Base-by-base conservation (phyloP, 2,113 vertebrate genomes). In the Megalops atlanticus region DNA sequence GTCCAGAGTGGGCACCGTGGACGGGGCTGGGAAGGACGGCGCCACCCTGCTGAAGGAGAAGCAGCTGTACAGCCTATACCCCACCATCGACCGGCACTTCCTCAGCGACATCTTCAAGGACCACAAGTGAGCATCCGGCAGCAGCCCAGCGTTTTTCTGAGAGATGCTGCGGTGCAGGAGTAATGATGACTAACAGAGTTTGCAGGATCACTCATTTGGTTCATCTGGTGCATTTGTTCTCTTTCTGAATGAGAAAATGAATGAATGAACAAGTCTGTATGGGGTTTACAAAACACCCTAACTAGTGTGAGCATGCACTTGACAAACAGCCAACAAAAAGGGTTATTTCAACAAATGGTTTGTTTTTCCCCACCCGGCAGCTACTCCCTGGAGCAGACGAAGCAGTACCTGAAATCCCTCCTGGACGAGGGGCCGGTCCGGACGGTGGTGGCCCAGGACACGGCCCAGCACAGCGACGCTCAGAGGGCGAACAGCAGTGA, bases 71-170 rank as follows among this genome's bases (percentile, higher is more conserved):
- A 87, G 94, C 74, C 91, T 95, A 82, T 99, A 98, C 88, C 98
- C 98, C 83, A 89, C 92, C 80, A 96, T 99, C 80, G 96, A 96
- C 91, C 92, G 92, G 16, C 96, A 94, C 88, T 97, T 99, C 83
- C 95, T 99, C 81, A 91, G 92, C 88, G 98, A 98, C 85, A 93
- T 99, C 90, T 98, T 98, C 92, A 95, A 93, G 92, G 96, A 98
- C 84, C 91, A 99, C 94, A 97, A 97, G 98, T 99, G 89, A 95
- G 96, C 73, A 41, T 36, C 64, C 21, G 36, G 21, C 4, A 21
- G 12, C 16, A 35, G 27, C 27, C 14, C 12, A 36, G 52, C 8
- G 35, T 58, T 27, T 39, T 35, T 52, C 43, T 54, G 27, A 6
- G 70, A 38, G 52, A 27, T 10, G 15, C 35, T 4, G 24, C 1